Evolutionary conservation across 2,888 invertebrate species (phyloP).

Genomic region (Hemicrepidius hirtus): DNA sequence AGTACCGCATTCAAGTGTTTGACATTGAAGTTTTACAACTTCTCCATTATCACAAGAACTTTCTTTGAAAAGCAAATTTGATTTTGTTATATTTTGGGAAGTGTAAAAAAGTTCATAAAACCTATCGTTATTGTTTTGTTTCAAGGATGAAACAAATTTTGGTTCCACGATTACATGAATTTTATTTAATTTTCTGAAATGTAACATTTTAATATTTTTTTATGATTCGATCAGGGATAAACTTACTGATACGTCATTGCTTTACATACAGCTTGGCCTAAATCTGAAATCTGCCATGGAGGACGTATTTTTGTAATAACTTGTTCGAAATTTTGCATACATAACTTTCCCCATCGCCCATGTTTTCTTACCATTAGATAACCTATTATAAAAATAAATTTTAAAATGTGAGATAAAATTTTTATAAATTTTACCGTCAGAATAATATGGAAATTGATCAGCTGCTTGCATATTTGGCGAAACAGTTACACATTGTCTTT

Average conservation of each 20-base stretch:
- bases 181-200: constrained; percentile 60
- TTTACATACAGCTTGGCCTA: constrained; percentile 84
- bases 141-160: constrained; percentile 11
- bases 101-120: constrained; percentile 80
- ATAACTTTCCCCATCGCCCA: constrained; percentile 86
- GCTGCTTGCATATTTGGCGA: constrained; percentile 75
- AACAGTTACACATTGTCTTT: constrained; percentile 82
- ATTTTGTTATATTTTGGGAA: constrained; percentile 74
- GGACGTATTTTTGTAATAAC: constrained; percentile 76
- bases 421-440: constrained; percentile 73
- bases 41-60: constrained; percentile 78
- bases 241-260: constrained; percentile 85
- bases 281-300: constrained; percentile 79
- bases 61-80: constrained; percentile 79
- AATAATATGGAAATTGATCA: constrained; percentile 77
- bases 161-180: constrained; percentile 54
- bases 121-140: constrained; percentile 14
- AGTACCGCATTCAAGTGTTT: constrained; percentile 82
- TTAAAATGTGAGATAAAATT: constrained; percentile 1
- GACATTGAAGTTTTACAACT: constrained; percentile 81
- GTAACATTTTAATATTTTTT: background rate
- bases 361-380: constrained; percentile 84
- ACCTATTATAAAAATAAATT: constrained; percentile 70
- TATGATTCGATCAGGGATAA: too few species aligned
- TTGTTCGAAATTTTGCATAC: constrained; percentile 80